A percentile compares a stretch with the other conserved stretches of the same genome.
Evolutionary conservation across 2,888 invertebrate genomes (phyloP).

Genomic region (Cacoxenus indagator): DNA sequence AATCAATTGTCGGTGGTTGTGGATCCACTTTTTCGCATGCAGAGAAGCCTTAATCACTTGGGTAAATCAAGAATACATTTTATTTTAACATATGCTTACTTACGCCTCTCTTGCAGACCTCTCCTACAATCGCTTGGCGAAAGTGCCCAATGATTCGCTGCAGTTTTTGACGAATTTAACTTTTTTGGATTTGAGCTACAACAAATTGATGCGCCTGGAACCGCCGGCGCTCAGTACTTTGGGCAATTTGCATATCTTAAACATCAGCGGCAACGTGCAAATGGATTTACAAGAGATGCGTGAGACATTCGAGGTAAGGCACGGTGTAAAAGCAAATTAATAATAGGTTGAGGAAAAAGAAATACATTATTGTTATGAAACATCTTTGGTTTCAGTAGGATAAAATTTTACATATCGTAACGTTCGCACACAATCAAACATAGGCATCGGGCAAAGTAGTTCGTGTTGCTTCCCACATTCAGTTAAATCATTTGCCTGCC

Average conservation of each 20-base stretch:
- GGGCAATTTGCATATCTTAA: slow-evolving; percentile 75
- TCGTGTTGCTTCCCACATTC: too few species aligned
- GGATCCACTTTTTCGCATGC: slow-evolving; percentile 77
- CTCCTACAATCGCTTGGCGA: slow-evolving; percentile 81
- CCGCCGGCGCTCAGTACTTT: slow-evolving; percentile 72
- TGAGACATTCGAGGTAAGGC: slow-evolving; percentile 69
- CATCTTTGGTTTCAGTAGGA: too few species aligned
- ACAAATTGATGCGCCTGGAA: slow-evolving; percentile 80
- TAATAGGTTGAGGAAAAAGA: too few species aligned
- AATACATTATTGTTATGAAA: too few species aligned
- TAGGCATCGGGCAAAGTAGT: too few species aligned
- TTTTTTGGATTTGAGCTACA: slow-evolving; percentile 82
- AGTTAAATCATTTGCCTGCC: too few species aligned
- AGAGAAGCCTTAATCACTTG: slow-evolving; percentile 68
- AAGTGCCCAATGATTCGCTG: slow-evolving; percentile 82
- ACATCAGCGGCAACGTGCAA: slow-evolving; percentile 78
- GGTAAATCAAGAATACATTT: too few species aligned
- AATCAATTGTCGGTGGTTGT: slow-evolving; percentile 83
- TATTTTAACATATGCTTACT: background rate
- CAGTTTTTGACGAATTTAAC: slow-evolving; percentile 78
- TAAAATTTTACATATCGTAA: too few species aligned
- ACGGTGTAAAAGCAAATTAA: too few species aligned
- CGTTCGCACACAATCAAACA: too few species aligned
- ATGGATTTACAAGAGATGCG: slow-evolving; percentile 70
- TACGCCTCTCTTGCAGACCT: slow-evolving; percentile 69